Conservation (phyloP, 2,113 vertebrate species). For the Cyprinus carpio region DNA sequence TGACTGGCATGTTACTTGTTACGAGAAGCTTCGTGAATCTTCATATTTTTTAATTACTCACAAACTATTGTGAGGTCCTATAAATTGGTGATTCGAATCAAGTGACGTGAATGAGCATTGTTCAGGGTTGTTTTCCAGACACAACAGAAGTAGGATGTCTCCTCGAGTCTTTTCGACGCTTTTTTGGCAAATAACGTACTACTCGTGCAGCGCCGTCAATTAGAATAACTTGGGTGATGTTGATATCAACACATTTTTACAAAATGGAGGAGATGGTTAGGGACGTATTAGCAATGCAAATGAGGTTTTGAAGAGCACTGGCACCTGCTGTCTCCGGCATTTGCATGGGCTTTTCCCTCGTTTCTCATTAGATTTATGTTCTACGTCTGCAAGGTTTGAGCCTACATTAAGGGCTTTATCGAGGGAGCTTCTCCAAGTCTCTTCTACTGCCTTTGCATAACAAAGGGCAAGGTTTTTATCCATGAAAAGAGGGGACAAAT, state of each 20-base stretch:
- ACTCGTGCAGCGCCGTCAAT: constrained; percentile 3
- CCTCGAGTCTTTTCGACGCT: constrained; percentile 19
- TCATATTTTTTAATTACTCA: background rate
- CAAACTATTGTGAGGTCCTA: background rate
- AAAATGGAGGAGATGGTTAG: constrained; percentile 54
- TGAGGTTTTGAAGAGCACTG: constrained; percentile 62
- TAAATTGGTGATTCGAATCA: background rate
- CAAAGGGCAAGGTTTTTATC: constrained; percentile 57
- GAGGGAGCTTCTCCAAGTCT: constrained; percentile 53
- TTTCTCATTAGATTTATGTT: constrained; percentile 59
- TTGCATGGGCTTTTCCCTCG: constrained; percentile 60
- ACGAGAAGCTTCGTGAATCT: background rate
- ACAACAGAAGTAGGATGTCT: constrained; percentile 48
- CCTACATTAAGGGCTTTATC: constrained; percentile 46
- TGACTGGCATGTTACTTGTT: background rate
- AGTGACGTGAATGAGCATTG: constrained; percentile 38
- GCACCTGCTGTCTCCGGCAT: constrained; percentile 66
- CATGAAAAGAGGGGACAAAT: constrained; percentile 56
- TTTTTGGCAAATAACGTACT: constrained; percentile 3
- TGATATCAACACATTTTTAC: constrained; percentile 48
- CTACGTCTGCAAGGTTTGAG: constrained; percentile 53
- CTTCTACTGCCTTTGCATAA: constrained; percentile 58
- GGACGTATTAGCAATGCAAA: constrained; percentile 66
- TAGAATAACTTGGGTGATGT: constrained; percentile 27
- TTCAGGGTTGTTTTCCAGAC: constrained; percentile 53